These are phyloP conservation scores for Cylindroiulus punctatus DNA, from an alignment of 2,888 invertebrate genomes.

Conservation along the genomic window DNA sequence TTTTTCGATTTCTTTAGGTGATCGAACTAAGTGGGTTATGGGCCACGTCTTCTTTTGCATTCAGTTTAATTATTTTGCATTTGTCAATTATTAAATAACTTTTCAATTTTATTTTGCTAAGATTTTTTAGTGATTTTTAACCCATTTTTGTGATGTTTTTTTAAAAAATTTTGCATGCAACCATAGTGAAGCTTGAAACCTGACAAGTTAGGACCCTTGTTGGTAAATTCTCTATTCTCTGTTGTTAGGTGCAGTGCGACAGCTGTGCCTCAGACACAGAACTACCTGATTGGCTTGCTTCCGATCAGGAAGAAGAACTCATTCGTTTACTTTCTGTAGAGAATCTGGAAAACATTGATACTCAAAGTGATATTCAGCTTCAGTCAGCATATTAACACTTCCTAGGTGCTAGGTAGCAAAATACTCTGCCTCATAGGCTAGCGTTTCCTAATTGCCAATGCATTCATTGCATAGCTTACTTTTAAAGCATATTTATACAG, in stretches of 20 bases:
- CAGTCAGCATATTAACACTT: constrained; percentile 56
- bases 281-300: constrained; percentile 75
- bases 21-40: not conserved
- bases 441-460: constrained; percentile 28
- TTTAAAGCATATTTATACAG: not conserved
- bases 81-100: not conserved
- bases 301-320: constrained; percentile 82
- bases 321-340: constrained; percentile 76
- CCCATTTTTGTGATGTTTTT: not conserved
- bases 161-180: not conserved
- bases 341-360: constrained; percentile 61
- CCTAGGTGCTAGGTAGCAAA: constrained; percentile 29
- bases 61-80: not conserved
- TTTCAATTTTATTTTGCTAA: not conserved
- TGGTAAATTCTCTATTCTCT: constrained; percentile 59
- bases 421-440: constrained; percentile 35
- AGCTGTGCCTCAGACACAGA: constrained; percentile 60
- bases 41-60: constrained; percentile 22
- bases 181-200: constrained; percentile 6
- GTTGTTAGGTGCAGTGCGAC: constrained; percentile 60
- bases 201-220: constrained; percentile 31
- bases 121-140: not conserved
- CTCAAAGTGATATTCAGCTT: constrained; percentile 58
- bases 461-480: not conserved
- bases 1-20: not conserved